Conservation (phyloP, 1,140 invertebrate species). For the Eupeodes corollae region DNA sequence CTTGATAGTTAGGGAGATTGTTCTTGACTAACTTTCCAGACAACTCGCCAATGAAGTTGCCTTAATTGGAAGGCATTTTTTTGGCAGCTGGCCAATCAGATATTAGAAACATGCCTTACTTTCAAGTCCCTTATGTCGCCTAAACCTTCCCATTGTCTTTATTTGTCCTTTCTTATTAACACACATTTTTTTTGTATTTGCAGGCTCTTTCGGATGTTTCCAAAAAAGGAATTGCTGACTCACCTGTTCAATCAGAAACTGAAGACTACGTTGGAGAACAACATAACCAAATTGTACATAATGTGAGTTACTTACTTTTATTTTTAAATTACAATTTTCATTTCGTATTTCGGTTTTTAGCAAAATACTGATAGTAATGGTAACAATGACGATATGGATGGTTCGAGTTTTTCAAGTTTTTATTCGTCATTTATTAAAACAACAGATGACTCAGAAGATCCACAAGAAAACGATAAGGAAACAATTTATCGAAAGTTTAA, state of each 20-base stretch:
- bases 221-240: constrained; percentile 41
- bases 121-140: too few species aligned
- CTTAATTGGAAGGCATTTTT: too few species aligned
- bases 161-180: too few species aligned
- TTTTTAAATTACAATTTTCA: not conserved
- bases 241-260: constrained; percentile 33
- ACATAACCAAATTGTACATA: not conserved
- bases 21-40: too few species aligned
- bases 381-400: constrained; percentile 37
- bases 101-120: too few species aligned
- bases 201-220: constrained; percentile 43
- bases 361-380: constrained; percentile 34
- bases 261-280: constrained; percentile 18
- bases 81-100: too few species aligned
- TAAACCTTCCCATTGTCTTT: too few species aligned
- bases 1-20: too few species aligned
- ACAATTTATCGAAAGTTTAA: constrained; percentile 23
- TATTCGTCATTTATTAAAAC: constrained; percentile 46
- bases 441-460: constrained; percentile 35
- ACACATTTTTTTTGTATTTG: too few species aligned
- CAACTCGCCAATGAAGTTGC: too few species aligned
- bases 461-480: constrained; percentile 29
- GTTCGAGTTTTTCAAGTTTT: constrained; percentile 43
- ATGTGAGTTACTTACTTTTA: not conserved
- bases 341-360: constrained; percentile 6